Evolutionary conservation across 2,888 invertebrate species (phyloP), one percentile per base, ranked within the genome.

Genomic region (Punctoribates punctum): DNA sequence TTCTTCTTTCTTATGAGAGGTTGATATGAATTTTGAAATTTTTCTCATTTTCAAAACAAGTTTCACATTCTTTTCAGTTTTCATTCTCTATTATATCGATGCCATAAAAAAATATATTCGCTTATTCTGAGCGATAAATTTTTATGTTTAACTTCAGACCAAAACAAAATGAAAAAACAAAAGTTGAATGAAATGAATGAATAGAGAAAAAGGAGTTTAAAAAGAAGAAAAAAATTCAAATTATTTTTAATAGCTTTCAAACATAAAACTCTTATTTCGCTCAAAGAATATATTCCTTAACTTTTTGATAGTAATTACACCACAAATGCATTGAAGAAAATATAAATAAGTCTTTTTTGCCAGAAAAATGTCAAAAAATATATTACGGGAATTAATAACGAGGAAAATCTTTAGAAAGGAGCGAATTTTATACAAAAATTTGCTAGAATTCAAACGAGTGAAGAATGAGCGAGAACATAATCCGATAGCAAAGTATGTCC

Each of bases 21-120:
- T 42, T 13, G 42, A 11, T 42, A 42, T 42, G 42, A 42, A 42
- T 42, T 42, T 42, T 42, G 42, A 42, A 42, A 42, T 42, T 42
- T 42, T 42, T 13, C 42, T 42, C 42, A 42, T 42, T 42, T 42
- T 42, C 11, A 42, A 42, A 42, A 42, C 42, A 42, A 42, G 8
- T 42, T 42, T 42, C 3, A 42, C 51, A 51, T 51, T 51, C 51
- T 20, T 51, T 51, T 51, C 51, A n/a, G n/a, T 51, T 20, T 51
- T 20, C 20, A n/a, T 51, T 51, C 57, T 57, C 57, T 57, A 57
- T 57, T 57, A 57, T 57, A 25, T 57, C 57, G 23, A 57, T 25
- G 57, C 57, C 57, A 57, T 57, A 57, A 57, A 57, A 57, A 57
- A 57, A 57, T 57, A 57, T 57, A 57, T 57, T 25, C 25, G n/a